Percentiles rank a stretch among this genome's conserved stretches.
Evolutionary conservation across 2,113 vertebrate genomes (phyloP).

Genomic region (Pardalotus punctatus): DNA sequence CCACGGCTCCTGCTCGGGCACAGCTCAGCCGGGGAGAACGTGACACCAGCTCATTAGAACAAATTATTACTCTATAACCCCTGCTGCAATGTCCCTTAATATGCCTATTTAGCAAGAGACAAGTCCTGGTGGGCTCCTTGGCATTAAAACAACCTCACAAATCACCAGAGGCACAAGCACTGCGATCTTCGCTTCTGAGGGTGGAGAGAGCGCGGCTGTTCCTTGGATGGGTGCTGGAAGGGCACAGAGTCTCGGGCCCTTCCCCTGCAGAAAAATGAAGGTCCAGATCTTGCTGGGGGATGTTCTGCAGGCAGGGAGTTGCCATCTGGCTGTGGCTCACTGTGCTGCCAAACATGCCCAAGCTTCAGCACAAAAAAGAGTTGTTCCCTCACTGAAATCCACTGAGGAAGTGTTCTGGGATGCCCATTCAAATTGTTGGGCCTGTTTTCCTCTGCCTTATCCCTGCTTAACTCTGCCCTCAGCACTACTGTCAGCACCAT

Average conservation of each 20-base stretch:
- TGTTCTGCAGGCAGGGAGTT: neutral
- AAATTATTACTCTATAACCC: constrained; percentile 60
- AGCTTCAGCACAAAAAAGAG: neutral
- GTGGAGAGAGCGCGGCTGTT: rapidly evolving
- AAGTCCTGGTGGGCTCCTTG: constrained; percentile 60
- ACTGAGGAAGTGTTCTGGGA: neutral
- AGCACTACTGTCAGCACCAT: neutral
- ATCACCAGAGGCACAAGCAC: constrained; percentile 48
- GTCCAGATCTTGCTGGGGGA: neutral
- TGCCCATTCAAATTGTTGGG: neutral
- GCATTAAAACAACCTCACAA: constrained; percentile 61
- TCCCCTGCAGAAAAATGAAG: neutral
- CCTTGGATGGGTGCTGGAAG: neutral
- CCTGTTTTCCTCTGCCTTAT: neutral
- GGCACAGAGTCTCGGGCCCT: neutral
- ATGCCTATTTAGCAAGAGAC: constrained; percentile 67
- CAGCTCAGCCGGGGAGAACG: constrained; percentile 25
- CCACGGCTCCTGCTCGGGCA: neutral
- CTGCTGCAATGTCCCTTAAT: constrained; percentile 62
- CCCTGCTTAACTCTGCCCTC: neutral
- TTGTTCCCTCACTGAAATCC: neutral
- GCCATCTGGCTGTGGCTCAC: neutral
- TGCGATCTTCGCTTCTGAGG: rapidly evolving
- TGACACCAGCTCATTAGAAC: constrained; percentile 60
- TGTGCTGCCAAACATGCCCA: neutral